phyloP scores from a whole-genome alignment of 2,888 invertebrate genomes.

The Rosalia funebris region DNA sequence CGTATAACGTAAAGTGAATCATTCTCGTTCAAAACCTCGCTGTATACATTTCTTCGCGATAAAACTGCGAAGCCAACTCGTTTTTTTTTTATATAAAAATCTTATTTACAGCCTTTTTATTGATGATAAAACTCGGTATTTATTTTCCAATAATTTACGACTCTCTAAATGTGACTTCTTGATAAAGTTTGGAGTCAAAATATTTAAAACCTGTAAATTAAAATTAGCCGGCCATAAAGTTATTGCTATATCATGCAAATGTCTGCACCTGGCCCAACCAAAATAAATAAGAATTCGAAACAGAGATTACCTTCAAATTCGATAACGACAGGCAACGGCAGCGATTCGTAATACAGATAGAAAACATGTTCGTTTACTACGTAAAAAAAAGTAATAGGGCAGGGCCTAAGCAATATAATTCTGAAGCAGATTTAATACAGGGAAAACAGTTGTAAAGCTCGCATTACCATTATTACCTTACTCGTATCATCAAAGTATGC shows the following conservation, averaged over 20 bases:
- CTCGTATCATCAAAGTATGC: too few species aligned
- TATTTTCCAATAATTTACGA: slow-evolving; percentile 5
- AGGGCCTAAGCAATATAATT: too few species aligned
- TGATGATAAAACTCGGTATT: slow-evolving; percentile 5
- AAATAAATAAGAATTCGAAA: slow-evolving; percentile 21
- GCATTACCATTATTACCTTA: too few species aligned
- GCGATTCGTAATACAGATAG: not conserved
- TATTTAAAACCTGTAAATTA: slow-evolving; percentile 26
- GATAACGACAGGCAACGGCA: not conserved
- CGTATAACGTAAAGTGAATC: too few species aligned
- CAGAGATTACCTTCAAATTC: not conserved
- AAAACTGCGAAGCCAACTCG: not conserved
- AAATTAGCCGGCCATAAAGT: slow-evolving; percentile 30
- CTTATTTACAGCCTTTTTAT: slow-evolving; percentile 3
- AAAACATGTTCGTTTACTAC: too few species aligned
- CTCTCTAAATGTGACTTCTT: slow-evolving; percentile 3
- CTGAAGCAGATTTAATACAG: too few species aligned
- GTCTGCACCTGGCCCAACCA: slow-evolving; percentile 31
- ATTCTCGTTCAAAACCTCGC: too few species aligned
- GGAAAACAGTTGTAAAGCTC: too few species aligned
- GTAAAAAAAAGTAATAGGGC: too few species aligned
- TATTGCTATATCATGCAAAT: slow-evolving; percentile 38
- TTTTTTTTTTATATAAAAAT: slow-evolving; percentile 4
- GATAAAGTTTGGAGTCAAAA: slow-evolving; percentile 6
- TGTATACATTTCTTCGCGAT: not conserved